phyloP scores from a whole-genome alignment of 2,113 vertebrate genomes.

The Chiloscyllium plagiosum region DNA sequence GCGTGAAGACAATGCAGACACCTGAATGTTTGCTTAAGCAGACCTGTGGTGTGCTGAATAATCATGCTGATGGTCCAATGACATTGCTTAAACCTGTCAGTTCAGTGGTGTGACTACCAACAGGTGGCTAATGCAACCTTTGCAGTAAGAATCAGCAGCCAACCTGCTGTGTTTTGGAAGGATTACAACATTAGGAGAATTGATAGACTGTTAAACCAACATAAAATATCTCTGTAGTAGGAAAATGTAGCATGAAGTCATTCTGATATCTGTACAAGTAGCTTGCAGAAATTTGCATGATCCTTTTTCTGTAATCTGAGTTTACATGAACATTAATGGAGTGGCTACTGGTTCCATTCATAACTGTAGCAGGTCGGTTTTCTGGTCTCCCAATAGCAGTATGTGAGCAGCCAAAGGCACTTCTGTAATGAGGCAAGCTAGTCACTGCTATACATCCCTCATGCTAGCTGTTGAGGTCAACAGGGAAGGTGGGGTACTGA shows the following conservation, averaged over 20 bases:
- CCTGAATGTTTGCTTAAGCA: neutral
- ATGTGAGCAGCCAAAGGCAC: neutral
- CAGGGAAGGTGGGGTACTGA: neutral
- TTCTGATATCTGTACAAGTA: neutral
- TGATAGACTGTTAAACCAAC: neutral
- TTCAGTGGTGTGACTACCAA: neutral
- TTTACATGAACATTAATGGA: neutral
- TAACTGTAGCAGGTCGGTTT: neutral
- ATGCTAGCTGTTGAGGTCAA: neutral
- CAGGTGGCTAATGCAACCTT: neutral
- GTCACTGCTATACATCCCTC: neutral
- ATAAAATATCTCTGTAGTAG: neutral
- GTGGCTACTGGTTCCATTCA: neutral
- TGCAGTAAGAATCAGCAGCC: neutral
- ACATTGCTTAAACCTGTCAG: neutral
- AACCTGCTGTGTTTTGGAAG: neutral
- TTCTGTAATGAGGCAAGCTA: neutral
- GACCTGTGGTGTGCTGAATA: neutral
- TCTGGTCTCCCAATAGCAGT: neutral
- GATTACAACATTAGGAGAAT: neutral
- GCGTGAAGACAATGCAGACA: neutral
- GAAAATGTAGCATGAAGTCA: neutral
- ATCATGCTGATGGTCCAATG: neutral
- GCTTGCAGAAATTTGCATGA: neutral
- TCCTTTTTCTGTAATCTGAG: neutral